A percentile compares a stretch with the other conserved stretches of the same genome.
Conservation (phyloP, 2,797 vertebrate species). For the Myoxocephalus aenaeus region DNA sequence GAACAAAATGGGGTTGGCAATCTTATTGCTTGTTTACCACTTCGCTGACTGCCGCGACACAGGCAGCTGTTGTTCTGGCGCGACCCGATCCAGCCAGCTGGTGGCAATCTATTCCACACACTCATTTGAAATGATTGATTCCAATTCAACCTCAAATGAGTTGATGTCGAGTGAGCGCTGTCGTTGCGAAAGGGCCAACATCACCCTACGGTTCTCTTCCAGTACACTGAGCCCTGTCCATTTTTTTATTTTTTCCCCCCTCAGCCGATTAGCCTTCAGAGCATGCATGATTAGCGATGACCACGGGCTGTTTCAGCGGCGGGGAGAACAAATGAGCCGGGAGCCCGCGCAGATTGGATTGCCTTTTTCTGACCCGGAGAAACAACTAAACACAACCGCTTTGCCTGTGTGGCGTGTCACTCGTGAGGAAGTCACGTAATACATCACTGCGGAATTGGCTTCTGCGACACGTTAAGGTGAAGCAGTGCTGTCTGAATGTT, state of each 20-base stretch:
- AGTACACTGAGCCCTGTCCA: constrained; percentile 37
- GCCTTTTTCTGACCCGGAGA: constrained; percentile 54
- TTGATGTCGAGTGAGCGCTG: constrained; percentile 26
- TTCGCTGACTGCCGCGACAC: constrained; percentile 40
- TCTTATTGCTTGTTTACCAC: constrained; percentile 48
- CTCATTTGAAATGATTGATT: constrained; percentile 49
- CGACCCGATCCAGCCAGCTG: constrained; percentile 40
- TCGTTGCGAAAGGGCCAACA: constrained; percentile 44
- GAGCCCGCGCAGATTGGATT: constrained; percentile 41
- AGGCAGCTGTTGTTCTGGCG: constrained; percentile 43
- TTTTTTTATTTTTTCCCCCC: constrained; percentile 11
- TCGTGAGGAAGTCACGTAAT: constrained; percentile 38
- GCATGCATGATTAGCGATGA: constrained; percentile 64
- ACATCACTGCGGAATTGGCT: constrained; percentile 17
- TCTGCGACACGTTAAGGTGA: neutral
- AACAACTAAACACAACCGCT: constrained; percentile 47
- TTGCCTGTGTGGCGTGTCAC: constrained; percentile 33
- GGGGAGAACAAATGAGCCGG: constrained; percentile 48
- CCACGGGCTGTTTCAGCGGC: constrained; percentile 34
- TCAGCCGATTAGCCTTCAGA: constrained; percentile 57
- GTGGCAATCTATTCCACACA: constrained; percentile 17
- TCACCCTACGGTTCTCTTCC: constrained; percentile 54
- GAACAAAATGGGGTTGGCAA: constrained; percentile 24
- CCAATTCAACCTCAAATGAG: constrained; percentile 43
- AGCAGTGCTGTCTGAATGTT: neutral